These are phyloP conservation scores for Meleagris gallopavo DNA, from an alignment of 2,113 vertebrate genomes.

Conservation along the genomic window DNA sequence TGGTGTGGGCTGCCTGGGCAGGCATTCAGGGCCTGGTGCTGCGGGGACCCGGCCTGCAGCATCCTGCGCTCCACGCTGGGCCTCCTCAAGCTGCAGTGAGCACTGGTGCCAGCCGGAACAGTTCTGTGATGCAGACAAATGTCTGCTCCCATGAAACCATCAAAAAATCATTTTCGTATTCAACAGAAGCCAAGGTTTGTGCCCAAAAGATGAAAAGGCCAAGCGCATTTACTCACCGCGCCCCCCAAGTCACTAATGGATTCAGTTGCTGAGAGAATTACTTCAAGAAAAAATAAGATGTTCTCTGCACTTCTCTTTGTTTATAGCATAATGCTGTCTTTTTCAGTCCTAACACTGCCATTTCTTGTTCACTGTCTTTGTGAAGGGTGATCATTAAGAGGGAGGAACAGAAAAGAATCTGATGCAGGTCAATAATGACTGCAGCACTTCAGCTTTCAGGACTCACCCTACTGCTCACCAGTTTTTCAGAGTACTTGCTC, in stretches of 20 bases:
- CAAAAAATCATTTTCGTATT: conserved; percentile 46
- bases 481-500: background rate
- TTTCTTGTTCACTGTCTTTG: background rate
- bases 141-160: conserved; percentile 54
- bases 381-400: background rate
- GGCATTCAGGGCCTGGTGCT: conserved; percentile 58
- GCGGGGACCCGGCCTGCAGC: conserved; percentile 70
- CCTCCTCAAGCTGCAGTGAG: conserved; percentile 55
- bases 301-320: conserved; percentile 4
- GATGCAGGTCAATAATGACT: background rate
- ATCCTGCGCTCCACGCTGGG: conserved; percentile 62
- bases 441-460: background rate
- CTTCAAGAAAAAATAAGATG: background rate
- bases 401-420: background rate
- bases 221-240: background rate
- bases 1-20: conserved; percentile 65
- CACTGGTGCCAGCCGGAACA: conserved; percentile 53
- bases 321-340: background rate
- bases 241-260: conserved; percentile 24
- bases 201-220: conserved; percentile 23
- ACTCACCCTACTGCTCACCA: background rate
- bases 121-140: conserved; percentile 57
- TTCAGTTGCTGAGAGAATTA: background rate
- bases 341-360: background rate
- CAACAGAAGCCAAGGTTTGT: conserved; percentile 21